Base-by-base conservation (phyloP, 2,113 vertebrate species). In the Centrocercus urophasianus region DNA sequence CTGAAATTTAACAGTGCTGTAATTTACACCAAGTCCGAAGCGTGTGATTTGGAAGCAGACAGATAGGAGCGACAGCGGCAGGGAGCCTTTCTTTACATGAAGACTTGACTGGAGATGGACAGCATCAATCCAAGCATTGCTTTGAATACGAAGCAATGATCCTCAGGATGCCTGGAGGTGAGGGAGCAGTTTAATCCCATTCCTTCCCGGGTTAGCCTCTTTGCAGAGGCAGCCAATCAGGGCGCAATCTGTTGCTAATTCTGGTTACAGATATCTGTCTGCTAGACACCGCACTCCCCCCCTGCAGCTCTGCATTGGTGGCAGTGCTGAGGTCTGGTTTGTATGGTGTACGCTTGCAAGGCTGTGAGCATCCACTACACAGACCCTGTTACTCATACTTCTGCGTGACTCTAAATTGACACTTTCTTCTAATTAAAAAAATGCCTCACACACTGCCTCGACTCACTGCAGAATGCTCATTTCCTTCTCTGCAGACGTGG, bases 141-240 rank as follows among this genome's bases (percentile, higher is more conserved):
- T 65, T 69, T 18, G 13, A 61, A 59, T 18, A 10, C 5, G 48
- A 64, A 80, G 32, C 74, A 27, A 0, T 56, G 81, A 67, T 72
- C 83, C 86, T 71, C 86, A 83, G 88, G 91, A 82, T 83, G 54
- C 73, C 85, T 86, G 91, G 56, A 89, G 91, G 86, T 93, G 76
- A 93, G 28, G 8, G 22, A 42, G 74, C 4, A 54, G 88, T 79
- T 96, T 95, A 95, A 95, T 94, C 94, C 65, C 73, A 78, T 83
- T 80, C 90, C 75, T 91, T 86, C 69, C 73, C 48, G 34, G 43
- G 81, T 94, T 86, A 96, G 88, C 93, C 89, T 81, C 83, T 94
- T 91, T 86, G 61, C 54, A 75, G 63, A 84, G 90, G 81, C 70
- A 87, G 77, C 86, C 83, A 94, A 82, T 88, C 65, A 75, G 48